These are phyloP conservation scores for Panulirus ornatus DNA, from an alignment of 1,140 invertebrate genomes.

Conservation along the genomic window DNA sequence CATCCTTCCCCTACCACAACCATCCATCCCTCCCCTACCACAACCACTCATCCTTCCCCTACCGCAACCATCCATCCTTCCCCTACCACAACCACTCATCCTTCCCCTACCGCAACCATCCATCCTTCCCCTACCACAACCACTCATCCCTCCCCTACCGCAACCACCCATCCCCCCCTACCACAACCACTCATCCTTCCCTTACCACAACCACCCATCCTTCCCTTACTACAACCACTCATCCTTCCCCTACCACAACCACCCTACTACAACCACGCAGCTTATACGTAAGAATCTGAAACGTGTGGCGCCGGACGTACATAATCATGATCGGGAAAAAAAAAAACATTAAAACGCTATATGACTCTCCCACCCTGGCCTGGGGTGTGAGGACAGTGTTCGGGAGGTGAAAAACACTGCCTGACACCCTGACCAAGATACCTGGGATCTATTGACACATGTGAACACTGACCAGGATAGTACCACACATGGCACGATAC, in stretches of 20 bases:
- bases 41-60: conserved; percentile 5
- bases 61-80: not conserved
- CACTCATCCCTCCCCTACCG: not conserved
- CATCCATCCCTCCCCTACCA: not conserved
- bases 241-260: not conserved
- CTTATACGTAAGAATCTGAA: too few species aligned
- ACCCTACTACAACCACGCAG: not conserved
- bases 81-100: not conserved
- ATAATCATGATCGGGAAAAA: too few species aligned
- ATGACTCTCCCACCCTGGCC: too few species aligned
- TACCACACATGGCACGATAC: too few species aligned
- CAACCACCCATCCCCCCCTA: not conserved
- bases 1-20: not conserved
- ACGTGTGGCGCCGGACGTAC: too few species aligned
- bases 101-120: not conserved
- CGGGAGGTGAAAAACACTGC: too few species aligned
- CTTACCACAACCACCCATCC: not conserved
- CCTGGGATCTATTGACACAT: too few species aligned
- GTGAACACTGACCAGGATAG: too few species aligned
- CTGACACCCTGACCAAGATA: too few species aligned
- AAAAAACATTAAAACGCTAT: too few species aligned
- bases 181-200: not conserved
- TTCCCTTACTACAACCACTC: not conserved
- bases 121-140: not conserved
- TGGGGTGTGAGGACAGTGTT: too few species aligned